These are phyloP conservation scores for Hemithea aestivaria DNA, from an alignment of 2,888 invertebrate genomes.

Conservation along the genomic window DNA sequence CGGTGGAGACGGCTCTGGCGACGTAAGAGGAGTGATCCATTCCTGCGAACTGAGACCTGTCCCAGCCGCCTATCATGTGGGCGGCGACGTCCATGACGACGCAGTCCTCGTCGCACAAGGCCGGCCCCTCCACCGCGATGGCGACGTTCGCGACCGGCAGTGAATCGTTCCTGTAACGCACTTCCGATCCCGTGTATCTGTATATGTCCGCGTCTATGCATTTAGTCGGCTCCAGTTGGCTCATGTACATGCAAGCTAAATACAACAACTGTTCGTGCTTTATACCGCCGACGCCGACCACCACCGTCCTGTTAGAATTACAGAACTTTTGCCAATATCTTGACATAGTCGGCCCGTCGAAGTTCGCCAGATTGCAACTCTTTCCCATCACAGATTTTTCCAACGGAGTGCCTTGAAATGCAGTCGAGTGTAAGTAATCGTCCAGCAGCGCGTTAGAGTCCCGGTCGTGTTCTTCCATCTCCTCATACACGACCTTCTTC, in stretches of 20 bases:
- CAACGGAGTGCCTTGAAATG: conserved; percentile 68
- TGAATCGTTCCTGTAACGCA: conserved; percentile 92
- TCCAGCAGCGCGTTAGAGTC: conserved; percentile 42
- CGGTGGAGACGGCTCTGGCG: conserved; percentile 83
- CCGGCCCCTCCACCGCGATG: conserved; percentile 93
- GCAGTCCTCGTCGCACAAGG: conserved; percentile 94
- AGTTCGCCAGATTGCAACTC: conserved; percentile 81
- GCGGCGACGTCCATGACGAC: conserved; percentile 96
- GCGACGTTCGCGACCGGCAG: conserved; percentile 94
- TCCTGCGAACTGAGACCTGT: conserved; percentile 92
- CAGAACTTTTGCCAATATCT: conserved; percentile 91
- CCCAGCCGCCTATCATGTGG: conserved; percentile 94
- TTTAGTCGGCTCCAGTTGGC: conserved; percentile 78
- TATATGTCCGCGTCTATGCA: conserved; percentile 69
- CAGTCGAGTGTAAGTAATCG: conserved; percentile 65
- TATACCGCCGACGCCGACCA: conserved; percentile 96
- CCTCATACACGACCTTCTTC: conserved; percentile 48
- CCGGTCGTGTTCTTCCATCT: conserved; percentile 56
- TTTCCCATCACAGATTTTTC: conserved; percentile 78
- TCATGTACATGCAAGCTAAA: conserved; percentile 86
- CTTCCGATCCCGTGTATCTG: conserved; percentile 93
- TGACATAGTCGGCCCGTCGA: conserved; percentile 83
- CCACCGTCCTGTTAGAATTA: conserved; percentile 91
- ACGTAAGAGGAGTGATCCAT: conserved; percentile 88
- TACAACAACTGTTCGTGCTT: conserved; percentile 89